Evolutionary conservation across 2,113 vertebrate genomes (phyloP).

Genomic region (Theristicus caerulescens): DNA sequence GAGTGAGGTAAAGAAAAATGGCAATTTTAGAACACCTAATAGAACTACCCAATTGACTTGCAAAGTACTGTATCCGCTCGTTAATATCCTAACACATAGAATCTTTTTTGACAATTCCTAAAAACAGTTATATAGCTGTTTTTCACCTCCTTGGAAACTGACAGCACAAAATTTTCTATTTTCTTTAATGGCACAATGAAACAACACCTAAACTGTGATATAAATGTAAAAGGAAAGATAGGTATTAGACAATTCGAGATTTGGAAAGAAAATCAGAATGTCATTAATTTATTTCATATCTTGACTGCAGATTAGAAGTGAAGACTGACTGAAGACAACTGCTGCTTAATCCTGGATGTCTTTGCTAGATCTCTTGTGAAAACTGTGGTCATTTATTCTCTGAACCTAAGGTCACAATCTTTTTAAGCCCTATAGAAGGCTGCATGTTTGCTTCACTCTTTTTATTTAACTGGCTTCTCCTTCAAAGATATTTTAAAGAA

Average conservation of each 20-base stretch:
- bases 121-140: background rate
- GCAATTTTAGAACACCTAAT: slow-evolving; percentile 21
- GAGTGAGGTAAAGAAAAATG: slow-evolving; percentile 24
- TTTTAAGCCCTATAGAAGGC: slow-evolving; percentile 72
- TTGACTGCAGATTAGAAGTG: slow-evolving; percentile 36
- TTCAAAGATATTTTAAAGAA: slow-evolving; percentile 72
- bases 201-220: background rate
- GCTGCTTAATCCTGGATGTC: slow-evolving; percentile 67
- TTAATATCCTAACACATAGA: background rate
- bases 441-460: slow-evolving; percentile 68
- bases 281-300: slow-evolving; percentile 29
- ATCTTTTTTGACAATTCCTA: background rate
- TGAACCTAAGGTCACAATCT: slow-evolving; percentile 74
- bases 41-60: slow-evolving; percentile 19
- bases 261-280: slow-evolving; percentile 33
- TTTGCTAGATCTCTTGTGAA: slow-evolving; percentile 69
- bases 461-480: slow-evolving; percentile 63
- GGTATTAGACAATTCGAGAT: background rate
- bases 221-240: background rate
- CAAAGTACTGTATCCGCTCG: background rate
- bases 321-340: slow-evolving; percentile 66
- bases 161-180: background rate
- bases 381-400: slow-evolving; percentile 70
- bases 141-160: background rate
- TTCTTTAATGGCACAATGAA: background rate